These are phyloP conservation scores for Planiliza haematocheilus DNA, from an alignment of 2,113 vertebrate species.

Conservation along the genomic window DNA sequence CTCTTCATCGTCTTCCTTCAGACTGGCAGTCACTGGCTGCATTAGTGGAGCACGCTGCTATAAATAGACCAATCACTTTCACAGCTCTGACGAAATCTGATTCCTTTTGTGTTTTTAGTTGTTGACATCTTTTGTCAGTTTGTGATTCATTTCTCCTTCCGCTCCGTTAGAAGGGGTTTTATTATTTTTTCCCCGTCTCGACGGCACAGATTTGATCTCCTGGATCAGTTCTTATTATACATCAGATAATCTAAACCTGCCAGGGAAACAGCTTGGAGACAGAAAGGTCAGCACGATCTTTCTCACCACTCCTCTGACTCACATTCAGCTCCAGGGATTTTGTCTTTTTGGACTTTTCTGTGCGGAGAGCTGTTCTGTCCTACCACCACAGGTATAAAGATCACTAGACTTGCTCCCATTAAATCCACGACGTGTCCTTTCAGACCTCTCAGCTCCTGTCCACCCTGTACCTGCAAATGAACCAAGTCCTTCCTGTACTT, in stretches of 20 bases:
- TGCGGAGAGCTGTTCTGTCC: slow-evolving; percentile 5
- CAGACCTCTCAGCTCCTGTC: slow-evolving; percentile 2
- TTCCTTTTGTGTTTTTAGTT: slow-evolving; percentile 24
- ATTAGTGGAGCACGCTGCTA: slow-evolving; percentile 30
- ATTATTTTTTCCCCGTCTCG: not conserved
- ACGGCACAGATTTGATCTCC: not conserved
- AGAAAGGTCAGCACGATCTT: slow-evolving; percentile 11
- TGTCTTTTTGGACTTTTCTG: not conserved
- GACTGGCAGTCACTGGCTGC: slow-evolving; percentile 13
- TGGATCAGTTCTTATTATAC: not conserved
- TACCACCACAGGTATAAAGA: not conserved
- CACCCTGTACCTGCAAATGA: slow-evolving; percentile 14
- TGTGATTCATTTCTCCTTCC: not conserved
- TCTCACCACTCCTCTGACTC: not conserved
- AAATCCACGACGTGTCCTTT: slow-evolving; percentile 13
- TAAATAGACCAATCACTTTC: slow-evolving; percentile 53
- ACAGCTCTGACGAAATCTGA: slow-evolving; percentile 17
- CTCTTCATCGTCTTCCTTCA: slow-evolving; percentile 19
- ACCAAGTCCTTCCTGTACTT: slow-evolving; percentile 6
- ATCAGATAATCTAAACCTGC: slow-evolving; percentile 4
- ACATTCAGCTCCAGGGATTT: not conserved
- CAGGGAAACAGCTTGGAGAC: not conserved
- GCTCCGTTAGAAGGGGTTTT: not conserved
- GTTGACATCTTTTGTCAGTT: slow-evolving; percentile 19
- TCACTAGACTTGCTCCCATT: not conserved